A percentile compares a stretch with the other conserved stretches of the same genome.
phyloP scores from a whole-genome alignment of 2,797 vertebrate genomes.

The Galago senegalensis region DNA sequence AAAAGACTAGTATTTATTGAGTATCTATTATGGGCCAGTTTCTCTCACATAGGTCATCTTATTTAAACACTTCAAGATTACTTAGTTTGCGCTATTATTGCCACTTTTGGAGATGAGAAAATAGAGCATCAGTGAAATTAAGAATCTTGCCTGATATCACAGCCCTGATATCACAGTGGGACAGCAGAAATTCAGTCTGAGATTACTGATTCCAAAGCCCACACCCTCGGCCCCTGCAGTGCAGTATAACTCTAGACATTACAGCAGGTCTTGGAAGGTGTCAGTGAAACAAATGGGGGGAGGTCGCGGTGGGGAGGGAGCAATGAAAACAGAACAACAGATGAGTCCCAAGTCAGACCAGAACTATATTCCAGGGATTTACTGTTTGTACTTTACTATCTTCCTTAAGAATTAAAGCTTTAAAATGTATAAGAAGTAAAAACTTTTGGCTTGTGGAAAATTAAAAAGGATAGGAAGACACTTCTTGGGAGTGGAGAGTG shows the following conservation, averaged over 20 bases:
- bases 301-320: neutral
- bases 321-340: neutral
- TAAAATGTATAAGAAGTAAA: neutral
- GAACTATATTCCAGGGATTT: neutral
- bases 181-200: neutral
- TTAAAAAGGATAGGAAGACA: neutral
- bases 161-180: neutral
- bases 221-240: accelerated
- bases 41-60: neutral
- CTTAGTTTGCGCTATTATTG: neutral
- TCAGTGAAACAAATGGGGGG: neutral
- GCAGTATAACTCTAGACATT: neutral
- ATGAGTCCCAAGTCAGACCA: neutral
- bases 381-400: neutral
- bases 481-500: neutral
- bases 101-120: neutral
- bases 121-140: neutral
- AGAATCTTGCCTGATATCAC: neutral
- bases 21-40: neutral
- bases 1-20: neutral
- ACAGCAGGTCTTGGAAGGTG: neutral
- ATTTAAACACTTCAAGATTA: conserved; percentile 4
- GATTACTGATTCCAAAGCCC: neutral
- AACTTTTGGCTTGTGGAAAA: neutral
- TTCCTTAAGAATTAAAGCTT: neutral